Evolutionary conservation across 1,140 invertebrate genomes (phyloP).

Genomic region (Heliconius melpomene): DNA sequence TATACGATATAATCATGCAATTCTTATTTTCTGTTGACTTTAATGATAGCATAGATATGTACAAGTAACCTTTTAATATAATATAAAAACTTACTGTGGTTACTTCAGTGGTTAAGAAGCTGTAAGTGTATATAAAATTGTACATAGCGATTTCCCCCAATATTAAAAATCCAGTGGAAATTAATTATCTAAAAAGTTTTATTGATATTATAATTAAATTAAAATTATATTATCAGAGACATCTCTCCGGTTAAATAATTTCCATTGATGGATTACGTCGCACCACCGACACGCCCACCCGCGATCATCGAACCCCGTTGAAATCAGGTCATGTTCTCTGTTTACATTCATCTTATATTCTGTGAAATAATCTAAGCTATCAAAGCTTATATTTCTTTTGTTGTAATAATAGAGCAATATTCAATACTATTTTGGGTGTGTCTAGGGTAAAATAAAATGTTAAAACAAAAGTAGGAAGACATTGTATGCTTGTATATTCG

Average conservation of each 20-base stretch:
- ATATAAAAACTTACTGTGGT: too few species aligned
- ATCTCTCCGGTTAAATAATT: background rate
- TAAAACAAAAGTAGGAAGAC: too few species aligned
- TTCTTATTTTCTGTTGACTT: background rate
- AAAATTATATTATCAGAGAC: background rate
- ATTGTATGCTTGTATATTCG: too few species aligned
- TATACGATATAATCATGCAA: background rate
- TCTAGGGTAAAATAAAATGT: too few species aligned
- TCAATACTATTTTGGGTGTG: too few species aligned
- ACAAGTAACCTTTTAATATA: too few species aligned
- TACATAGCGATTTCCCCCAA: too few species aligned
- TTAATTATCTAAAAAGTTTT: background rate
- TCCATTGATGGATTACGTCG: constrained; percentile 29
- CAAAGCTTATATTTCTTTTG: background rate
- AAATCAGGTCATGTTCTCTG: constrained; percentile 52
- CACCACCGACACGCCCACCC: constrained; percentile 54
- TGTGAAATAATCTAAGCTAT: background rate
- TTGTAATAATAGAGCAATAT: too few species aligned
- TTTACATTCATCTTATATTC: constrained; percentile 29
- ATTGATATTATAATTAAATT: background rate
- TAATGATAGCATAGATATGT: background rate
- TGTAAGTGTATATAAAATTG: too few species aligned
- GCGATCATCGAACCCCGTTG: constrained; percentile 52
- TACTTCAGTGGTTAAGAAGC: background rate
- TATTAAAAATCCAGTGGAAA: background rate